phyloP scores from a whole-genome alignment of 2,797 vertebrate genomes.

The Acanthiza pusilla region DNA sequence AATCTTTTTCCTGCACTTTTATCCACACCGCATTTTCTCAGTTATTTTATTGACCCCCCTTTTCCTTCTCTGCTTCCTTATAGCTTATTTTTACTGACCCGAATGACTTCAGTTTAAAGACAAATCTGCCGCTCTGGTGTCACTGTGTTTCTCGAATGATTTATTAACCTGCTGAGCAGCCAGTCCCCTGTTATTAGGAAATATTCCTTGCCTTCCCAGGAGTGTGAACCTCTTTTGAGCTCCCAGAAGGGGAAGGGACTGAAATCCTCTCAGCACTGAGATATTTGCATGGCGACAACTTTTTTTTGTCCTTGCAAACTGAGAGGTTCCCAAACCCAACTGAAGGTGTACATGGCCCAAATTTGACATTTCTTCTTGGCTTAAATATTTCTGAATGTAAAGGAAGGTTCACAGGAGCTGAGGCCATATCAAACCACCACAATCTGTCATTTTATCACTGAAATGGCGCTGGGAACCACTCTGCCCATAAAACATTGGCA shows the following conservation, averaged over 20 bases:
- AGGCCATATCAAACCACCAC: neutral
- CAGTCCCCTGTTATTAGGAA: neutral
- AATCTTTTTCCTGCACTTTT: neutral
- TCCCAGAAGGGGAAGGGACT: neutral
- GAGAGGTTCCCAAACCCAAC: neutral
- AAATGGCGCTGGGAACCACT: neutral
- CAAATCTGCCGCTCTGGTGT: neutral
- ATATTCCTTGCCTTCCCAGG: fast-evolving
- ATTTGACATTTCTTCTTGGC: neutral
- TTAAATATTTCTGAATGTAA: neutral
- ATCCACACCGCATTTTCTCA: neutral
- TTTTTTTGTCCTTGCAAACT: neutral
- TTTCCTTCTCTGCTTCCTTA: neutral
- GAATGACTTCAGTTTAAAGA: neutral
- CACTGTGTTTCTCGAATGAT: neutral
- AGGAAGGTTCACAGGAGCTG: neutral
- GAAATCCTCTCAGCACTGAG: neutral
- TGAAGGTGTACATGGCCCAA: neutral
- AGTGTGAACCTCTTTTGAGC: neutral
- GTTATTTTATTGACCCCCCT: neutral
- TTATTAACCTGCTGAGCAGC: neutral
- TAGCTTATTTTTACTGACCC: neutral
- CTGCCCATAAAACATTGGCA: neutral
- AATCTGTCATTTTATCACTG: neutral
- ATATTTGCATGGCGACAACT: neutral